These are phyloP conservation scores for Pristionchus exspectatus DNA, from an alignment of 2,888 invertebrate species.

Conservation along the genomic window DNA sequence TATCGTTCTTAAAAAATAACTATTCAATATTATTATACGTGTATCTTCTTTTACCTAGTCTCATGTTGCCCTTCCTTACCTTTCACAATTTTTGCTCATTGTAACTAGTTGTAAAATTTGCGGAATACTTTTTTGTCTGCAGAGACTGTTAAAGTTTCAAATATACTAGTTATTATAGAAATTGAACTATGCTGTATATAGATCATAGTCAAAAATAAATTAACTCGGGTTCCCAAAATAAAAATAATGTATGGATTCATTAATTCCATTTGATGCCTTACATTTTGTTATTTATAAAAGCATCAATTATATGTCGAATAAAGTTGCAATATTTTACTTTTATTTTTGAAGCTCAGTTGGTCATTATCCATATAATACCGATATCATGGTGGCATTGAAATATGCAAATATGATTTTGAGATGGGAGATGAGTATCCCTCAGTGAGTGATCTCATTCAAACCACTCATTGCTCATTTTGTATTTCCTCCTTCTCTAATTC, in stretches of 20 bases:
- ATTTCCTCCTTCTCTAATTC: slow-evolving; percentile 25
- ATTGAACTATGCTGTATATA: neutral
- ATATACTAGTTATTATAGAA: neutral
- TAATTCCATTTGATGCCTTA: neutral
- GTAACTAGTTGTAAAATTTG: neutral
- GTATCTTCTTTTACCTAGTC: neutral
- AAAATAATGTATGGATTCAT: neutral
- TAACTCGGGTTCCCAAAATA: neutral
- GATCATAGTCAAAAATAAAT: neutral
- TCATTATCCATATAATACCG: neutral
- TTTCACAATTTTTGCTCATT: neutral
- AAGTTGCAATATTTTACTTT: neutral
- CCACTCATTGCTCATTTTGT: slow-evolving; percentile 30
- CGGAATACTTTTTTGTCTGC: neutral
- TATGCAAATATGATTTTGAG: neutral
- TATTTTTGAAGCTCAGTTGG: neutral
- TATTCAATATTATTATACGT: neutral
- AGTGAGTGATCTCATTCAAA: slow-evolving; percentile 10
- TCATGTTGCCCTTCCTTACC: neutral
- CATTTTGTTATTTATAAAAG: neutral
- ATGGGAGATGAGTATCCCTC: slow-evolving; percentile 35
- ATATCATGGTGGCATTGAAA: neutral
- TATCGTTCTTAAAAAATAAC: neutral
- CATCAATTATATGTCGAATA: neutral
- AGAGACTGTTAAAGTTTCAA: neutral